These are phyloP conservation scores for Pachyseris speciosa DNA, from an alignment of 64 coral and sea anemone genomes.

Conservation along the genomic window DNA sequence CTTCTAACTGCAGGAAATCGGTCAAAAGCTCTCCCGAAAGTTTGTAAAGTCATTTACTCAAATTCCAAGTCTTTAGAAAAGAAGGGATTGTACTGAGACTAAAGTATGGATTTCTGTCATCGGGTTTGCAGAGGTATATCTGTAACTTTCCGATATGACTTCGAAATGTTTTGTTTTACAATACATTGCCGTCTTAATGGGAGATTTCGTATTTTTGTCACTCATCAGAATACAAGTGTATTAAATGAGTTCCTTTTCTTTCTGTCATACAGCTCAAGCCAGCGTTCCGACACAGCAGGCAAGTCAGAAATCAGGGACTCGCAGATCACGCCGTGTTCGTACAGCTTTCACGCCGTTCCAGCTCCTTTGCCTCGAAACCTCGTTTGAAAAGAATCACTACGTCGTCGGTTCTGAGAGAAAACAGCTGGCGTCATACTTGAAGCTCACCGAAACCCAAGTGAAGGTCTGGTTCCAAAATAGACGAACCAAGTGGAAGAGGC, in stretches of 20 bases:
- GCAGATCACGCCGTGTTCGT: slow-evolving; percentile 57
- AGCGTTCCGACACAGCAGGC: not conserved
- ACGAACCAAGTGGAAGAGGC: slow-evolving; percentile 95
- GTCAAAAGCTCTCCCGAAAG: too few species aligned
- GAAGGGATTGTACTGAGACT: too few species aligned
- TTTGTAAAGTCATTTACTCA: too few species aligned
- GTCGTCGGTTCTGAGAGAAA: slow-evolving; percentile 93
- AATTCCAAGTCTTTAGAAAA: too few species aligned
- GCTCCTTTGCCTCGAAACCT: slow-evolving; percentile 88
- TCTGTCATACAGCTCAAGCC: slow-evolving; percentile 2
- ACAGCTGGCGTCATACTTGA: slow-evolving; percentile 91
- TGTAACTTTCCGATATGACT: too few species aligned
- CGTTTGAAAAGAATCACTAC: slow-evolving; percentile 98
- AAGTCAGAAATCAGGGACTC: slow-evolving; percentile 34
- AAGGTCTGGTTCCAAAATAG: slow-evolving; percentile 99
- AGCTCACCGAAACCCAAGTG: slow-evolving; percentile 96
- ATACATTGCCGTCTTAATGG: too few species aligned
- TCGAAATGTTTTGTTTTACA: too few species aligned
- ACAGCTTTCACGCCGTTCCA: slow-evolving; percentile 97
- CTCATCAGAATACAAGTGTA: not conserved
- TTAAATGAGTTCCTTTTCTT: not conserved
- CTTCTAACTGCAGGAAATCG: too few species aligned
- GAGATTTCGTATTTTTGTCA: not conserved
- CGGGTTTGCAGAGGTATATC: too few species aligned
- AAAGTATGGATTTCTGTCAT: too few species aligned